Evolutionary conservation across 2,113 vertebrate genomes (phyloP), one percentile per base, ranked within the genome.

Genomic region (Thalassoma bifasciatum): DNA sequence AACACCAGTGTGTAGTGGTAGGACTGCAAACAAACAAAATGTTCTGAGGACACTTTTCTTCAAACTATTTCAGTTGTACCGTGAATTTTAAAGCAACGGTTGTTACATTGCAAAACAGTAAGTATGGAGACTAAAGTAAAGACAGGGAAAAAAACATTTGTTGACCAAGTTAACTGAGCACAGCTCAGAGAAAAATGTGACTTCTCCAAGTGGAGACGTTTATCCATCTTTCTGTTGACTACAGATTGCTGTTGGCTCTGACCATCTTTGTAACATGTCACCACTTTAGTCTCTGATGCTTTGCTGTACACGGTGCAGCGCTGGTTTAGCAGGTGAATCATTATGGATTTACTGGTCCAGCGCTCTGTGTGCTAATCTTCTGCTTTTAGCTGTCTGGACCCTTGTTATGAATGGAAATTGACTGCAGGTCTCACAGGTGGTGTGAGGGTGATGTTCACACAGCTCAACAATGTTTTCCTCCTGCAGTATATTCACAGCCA

Each of bases 381-480:
- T 54, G 60, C 54, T 42, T 68, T 66, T 77, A 59, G 34, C 44
- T 46, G 17, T 46, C 44, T 16, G 44, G 14, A 46, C 16, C 44
- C 44, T 46, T 7, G 44, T 69, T 66, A 67, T 62, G 49, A 78
- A 63, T 87, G 85, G 64, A 83, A 88, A 83, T 83, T 86, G 77
- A 79, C 77, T 86, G 75, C 84, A 83, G 83, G 81, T 83, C 62
- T 75, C 76, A 23, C 81, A 86, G 86, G 72, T 87, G 82, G 65
- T 81, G 79, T 63, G 37, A 12, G 36, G 61, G 26, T 66, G 66
- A 72, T 50, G 78, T 77, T 90, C 78, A 78, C 85, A 82, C 50
- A 83, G 26, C 57, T 69, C 68, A 83, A 73, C 50, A 66, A 70
- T 38, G 23, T 58, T 23, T 79, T 58, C 40, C 60, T 71, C 60